Evolutionary conservation across 2,888 invertebrate genomes (phyloP).

Genomic region (Marronus borbonicus): DNA sequence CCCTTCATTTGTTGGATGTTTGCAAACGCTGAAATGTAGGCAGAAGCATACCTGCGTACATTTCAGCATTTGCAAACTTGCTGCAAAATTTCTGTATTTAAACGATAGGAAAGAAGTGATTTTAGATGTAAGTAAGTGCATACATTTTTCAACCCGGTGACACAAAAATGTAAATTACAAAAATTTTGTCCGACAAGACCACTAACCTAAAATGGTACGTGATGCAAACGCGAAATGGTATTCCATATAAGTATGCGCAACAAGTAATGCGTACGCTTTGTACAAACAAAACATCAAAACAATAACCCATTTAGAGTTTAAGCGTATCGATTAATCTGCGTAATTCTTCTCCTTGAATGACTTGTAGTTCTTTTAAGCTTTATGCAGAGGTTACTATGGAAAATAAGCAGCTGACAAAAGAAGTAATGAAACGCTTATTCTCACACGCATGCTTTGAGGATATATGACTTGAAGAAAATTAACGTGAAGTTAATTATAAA

Average conservation of each 20-base stretch:
- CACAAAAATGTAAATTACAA: slow-evolving; percentile 27
- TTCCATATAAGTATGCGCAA: slow-evolving; percentile 26
- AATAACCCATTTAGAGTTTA: slow-evolving; percentile 31
- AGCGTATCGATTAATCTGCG: neutral
- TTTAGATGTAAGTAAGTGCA: neutral
- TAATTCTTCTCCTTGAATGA: neutral
- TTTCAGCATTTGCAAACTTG: no score
- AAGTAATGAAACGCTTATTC: no score
- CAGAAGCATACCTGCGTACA: no score
- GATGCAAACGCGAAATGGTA: slow-evolving; percentile 7
- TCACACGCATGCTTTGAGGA: no score
- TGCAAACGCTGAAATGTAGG: no score
- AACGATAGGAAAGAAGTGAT: neutral
- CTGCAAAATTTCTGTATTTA: no score
- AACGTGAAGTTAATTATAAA: no score
- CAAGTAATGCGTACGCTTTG: slow-evolving; percentile 21
- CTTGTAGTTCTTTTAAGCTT: no score
- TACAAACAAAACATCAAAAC: slow-evolving; percentile 19
- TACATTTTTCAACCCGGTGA: slow-evolving; percentile 22
- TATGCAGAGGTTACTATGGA: no score
- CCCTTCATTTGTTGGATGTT: no score
- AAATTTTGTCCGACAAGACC: slow-evolving; percentile 22
- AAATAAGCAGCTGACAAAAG: no score
- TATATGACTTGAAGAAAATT: no score
- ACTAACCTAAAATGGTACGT: slow-evolving; percentile 34